These are phyloP conservation scores for Leptopilina syphax DNA, from an alignment of 2,888 invertebrate species.

Conservation along the genomic window DNA sequence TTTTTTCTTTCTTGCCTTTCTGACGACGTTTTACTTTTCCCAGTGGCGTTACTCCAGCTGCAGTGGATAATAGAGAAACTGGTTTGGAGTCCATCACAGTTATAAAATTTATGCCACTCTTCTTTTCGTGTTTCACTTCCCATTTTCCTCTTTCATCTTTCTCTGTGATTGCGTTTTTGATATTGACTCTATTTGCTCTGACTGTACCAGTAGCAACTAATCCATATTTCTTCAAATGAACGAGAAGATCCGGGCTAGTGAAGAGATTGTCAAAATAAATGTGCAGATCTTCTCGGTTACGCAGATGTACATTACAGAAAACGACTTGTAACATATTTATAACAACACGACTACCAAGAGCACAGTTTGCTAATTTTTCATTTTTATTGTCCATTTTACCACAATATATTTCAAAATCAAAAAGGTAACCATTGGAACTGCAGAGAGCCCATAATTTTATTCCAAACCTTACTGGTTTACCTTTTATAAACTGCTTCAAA, in stretches of 20 bases:
- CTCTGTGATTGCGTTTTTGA: slow-evolving; percentile 3
- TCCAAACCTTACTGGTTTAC: not conserved
- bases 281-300: slow-evolving; percentile 25
- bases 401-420: slow-evolving; percentile 49
- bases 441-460: slow-evolving; percentile 39
- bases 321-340: slow-evolving; percentile 41
- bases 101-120: slow-evolving; percentile 39
- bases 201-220: slow-evolving; percentile 37
- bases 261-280: slow-evolving; percentile 44
- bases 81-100: not conserved
- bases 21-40: slow-evolving; percentile 33
- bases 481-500: slow-evolving; percentile 40
- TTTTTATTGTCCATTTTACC: slow-evolving; percentile 1
- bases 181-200: slow-evolving; percentile 25
- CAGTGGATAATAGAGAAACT: slow-evolving; percentile 28
- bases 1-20: slow-evolving; percentile 34
- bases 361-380: slow-evolving; percentile 19
- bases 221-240: slow-evolving; percentile 37
- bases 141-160: slow-evolving; percentile 33
- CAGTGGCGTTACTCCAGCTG: slow-evolving; percentile 16
- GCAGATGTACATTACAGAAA: not conserved
- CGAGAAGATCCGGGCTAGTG: slow-evolving; percentile 23
- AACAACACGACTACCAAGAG: slow-evolving; percentile 39
- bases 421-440: slow-evolving; percentile 40
- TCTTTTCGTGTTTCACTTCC: slow-evolving; percentile 28